Evolutionary conservation across 1,140 invertebrate genomes (phyloP).

Genomic region (Spodoptera frugiperda): DNA sequence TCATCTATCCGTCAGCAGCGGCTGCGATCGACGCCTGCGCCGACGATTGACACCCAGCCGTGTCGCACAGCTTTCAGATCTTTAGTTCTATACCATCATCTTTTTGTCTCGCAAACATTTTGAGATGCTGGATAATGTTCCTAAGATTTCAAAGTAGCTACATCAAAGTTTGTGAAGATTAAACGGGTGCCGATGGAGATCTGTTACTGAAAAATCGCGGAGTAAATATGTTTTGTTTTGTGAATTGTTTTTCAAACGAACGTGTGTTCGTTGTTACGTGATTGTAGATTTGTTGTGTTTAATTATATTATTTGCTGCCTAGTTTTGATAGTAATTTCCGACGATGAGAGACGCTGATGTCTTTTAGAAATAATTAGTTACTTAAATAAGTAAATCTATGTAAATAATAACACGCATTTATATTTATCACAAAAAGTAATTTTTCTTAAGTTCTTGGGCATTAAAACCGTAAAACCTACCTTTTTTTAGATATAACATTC

Average conservation of each 20-base stretch:
- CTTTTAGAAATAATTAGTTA: no score
- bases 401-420: no score
- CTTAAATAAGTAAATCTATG: no score
- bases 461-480: no score
- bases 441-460: no score
- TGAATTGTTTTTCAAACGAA: neutral
- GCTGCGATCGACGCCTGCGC: constrained; percentile 44
- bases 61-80: constrained; percentile 36
- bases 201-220: constrained; percentile 17
- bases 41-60: constrained; percentile 55
- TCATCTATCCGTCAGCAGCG: constrained; percentile 62
- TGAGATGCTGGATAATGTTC: constrained; percentile 35
- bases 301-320: neutral
- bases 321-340: neutral
- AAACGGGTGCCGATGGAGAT: constrained; percentile 15
- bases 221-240: neutral
- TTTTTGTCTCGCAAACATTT: constrained; percentile 17
- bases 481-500: no score
- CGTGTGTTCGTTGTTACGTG: neutral
- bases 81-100: constrained; percentile 36
- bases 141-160: neutral
- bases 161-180: constrained; percentile 28
- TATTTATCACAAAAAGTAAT: no score
- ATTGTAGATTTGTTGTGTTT: neutral
- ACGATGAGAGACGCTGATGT: no score